These are phyloP conservation scores for Pipra filicauda DNA, from an alignment of 2,113 vertebrate species.

Conservation along the genomic window DNA sequence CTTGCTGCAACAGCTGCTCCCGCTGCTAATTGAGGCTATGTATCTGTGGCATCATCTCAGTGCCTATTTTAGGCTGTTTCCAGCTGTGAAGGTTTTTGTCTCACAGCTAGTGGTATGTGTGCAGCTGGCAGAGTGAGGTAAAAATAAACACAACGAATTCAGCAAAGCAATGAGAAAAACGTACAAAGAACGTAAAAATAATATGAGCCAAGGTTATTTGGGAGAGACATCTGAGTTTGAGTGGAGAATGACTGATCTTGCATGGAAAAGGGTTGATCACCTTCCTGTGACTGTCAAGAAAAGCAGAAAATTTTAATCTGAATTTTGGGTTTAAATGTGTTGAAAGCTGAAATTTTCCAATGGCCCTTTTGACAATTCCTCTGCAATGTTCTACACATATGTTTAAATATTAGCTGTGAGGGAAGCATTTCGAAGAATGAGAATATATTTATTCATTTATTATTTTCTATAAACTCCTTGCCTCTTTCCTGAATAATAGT, in stretches of 20 bases:
- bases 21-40: slow-evolving; percentile 49
- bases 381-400: background rate
- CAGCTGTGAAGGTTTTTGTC: slow-evolving; percentile 65
- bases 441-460: background rate
- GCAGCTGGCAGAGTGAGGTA: slow-evolving; percentile 52
- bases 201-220: slow-evolving; percentile 33
- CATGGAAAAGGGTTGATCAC: background rate
- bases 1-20: slow-evolving; percentile 59
- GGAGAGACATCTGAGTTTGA: background rate
- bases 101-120: slow-evolving; percentile 64
- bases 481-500: background rate
- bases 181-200: slow-evolving; percentile 33
- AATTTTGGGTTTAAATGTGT: background rate
- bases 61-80: slow-evolving; percentile 57
- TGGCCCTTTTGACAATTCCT: background rate
- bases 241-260: background rate
- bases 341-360: background rate
- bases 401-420: background rate
- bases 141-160: slow-evolving; percentile 61
- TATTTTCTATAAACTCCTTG: background rate
- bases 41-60: slow-evolving; percentile 62
- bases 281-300: background rate
- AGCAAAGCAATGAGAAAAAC: slow-evolving; percentile 32
- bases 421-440: background rate
- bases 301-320: background rate